A percentile compares a stretch with the other conserved stretches of the same genome.
Conservation (phyloP, 2,113 vertebrate genomes). For the Macaca fascicularis region DNA sequence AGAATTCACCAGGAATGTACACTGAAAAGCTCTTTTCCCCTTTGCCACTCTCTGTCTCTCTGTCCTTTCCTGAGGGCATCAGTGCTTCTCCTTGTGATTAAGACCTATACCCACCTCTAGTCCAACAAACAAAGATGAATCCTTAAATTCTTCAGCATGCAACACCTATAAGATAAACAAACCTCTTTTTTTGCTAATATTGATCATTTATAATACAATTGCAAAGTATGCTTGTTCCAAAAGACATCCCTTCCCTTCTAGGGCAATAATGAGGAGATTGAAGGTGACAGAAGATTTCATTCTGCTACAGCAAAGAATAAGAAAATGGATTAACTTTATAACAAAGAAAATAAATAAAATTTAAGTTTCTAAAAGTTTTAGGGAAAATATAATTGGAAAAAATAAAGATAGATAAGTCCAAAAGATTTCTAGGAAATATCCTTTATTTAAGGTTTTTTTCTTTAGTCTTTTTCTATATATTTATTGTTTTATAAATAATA, state of each 20-base stretch:
- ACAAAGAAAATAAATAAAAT: neutral
- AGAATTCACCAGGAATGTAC: neutral
- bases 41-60: neutral
- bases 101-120: neutral
- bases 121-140: neutral
- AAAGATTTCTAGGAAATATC: neutral
- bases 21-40: neutral
- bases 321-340: neutral
- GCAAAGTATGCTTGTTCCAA: neutral
- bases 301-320: neutral
- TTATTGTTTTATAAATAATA: slow-evolving; percentile 18
- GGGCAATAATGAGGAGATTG: neutral
- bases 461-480: neutral
- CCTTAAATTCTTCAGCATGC: neutral
- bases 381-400: neutral
- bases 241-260: neutral
- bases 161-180: neutral
- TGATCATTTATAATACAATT: neutral
- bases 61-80: neutral
- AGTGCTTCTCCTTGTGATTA: neutral
- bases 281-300: neutral
- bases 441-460: neutral
- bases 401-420: neutral
- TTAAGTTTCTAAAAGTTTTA: neutral
- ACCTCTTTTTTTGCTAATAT: neutral